Evolutionary conservation across 2,797 vertebrate genomes (phyloP), one percentile per base, ranked within the genome.

Genomic region (Lophius americanus): DNA sequence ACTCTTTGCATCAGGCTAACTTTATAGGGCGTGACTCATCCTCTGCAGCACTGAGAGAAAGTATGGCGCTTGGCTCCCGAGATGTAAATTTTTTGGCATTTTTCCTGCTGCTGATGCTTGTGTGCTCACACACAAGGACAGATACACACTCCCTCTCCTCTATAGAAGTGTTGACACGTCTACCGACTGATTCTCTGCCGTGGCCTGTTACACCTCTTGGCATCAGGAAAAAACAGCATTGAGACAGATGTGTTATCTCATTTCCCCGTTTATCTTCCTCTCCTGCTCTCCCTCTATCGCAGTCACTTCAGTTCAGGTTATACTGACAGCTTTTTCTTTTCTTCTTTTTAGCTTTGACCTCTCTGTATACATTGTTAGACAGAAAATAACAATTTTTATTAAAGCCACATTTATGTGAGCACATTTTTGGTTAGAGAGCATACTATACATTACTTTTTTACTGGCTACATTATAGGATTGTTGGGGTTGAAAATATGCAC

Each of bases 61-160:
- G 64, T 81, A 89, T 88, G 84, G 79, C 84, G 85, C 86, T 91
- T 80, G 84, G 91, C 90, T 73, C 83, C 73, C 83, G 68, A 82
- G 81, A 92, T 92, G 88, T 90, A 90, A 81, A 88, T 89, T 85
- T 90, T 90, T 91, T 92, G 90, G 88, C 90, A 83, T 86, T 91
- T 87, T 90, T 87, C 91, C 89, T 71, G 23, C 23, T 23, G 23
- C 23, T 23, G 23, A 23, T 23, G 23, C 23, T 23, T 77, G 84
- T 76, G 79, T 64, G 10, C 66, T 39, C 65, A 37, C 56, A 10
- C 61, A 37, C 47, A 38, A 51, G 49, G 32, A 36, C 55, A 38
- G 11, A 44, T n/a, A n/a, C 6, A 13, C 9, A 9, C 48, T 76
- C 57, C 72, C 70, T 71, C 63, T 69, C 75, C 76, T 79, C 83